Evolutionary conservation across 2,113 vertebrate species (phyloP).

Genomic region (Pituophis catenifer): DNA sequence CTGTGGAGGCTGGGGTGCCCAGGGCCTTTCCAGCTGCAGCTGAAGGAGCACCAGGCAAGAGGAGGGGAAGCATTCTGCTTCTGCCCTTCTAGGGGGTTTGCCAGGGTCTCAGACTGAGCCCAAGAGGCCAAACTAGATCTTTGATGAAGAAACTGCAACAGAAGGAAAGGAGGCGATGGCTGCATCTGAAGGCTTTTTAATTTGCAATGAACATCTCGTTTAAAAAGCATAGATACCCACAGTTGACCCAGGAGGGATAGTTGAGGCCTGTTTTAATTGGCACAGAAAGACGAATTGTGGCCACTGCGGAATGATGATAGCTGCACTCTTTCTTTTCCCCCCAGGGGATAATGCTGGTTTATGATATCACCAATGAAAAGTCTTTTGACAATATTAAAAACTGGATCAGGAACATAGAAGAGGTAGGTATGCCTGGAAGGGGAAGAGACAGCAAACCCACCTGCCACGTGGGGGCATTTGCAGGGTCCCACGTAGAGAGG

Average conservation of each 20-base stretch:
- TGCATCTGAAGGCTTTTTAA: not conserved
- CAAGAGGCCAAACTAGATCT: not conserved
- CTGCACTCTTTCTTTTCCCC: slow-evolving; percentile 12
- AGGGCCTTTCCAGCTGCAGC: not conserved
- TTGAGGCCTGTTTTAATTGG: not conserved
- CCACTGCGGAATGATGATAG: not conserved
- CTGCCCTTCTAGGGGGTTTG: not conserved
- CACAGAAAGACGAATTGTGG: not conserved
- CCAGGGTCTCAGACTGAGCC: not conserved
- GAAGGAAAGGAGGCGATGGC: not conserved
- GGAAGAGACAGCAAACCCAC: too few relatives aligned
- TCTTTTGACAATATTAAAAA: slow-evolving; percentile 99
- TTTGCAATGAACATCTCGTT: not conserved
- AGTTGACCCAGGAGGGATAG: not conserved
- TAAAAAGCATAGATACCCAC: not conserved
- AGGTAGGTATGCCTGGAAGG: slow-evolving; percentile 72
- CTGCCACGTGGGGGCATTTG: not conserved
- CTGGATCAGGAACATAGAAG: slow-evolving; percentile 98
- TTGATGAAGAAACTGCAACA: not conserved
- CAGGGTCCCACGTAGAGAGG: not conserved
- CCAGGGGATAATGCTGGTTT: slow-evolving; percentile 97
- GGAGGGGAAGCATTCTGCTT: not conserved
- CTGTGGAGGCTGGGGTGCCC: not conserved
- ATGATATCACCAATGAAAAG: slow-evolving; percentile 97
- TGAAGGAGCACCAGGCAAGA: not conserved